A percentile compares a stretch with the other conserved stretches of the same genome.
Conservation (phyloP, 2,113 vertebrate genomes). For the Chionis minor region DNA sequence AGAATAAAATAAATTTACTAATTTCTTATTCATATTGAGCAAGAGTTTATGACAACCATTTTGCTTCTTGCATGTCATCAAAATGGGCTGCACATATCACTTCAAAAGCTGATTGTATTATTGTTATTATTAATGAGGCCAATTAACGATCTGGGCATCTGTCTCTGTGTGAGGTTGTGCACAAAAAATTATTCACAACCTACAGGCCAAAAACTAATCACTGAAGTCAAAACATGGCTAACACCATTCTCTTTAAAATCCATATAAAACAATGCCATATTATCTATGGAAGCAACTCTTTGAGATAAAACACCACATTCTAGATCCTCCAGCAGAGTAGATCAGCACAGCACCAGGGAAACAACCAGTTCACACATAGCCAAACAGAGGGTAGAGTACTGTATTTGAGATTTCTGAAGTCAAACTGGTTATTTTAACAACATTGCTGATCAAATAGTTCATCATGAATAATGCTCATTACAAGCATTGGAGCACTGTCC, state of each 20-base stretch:
- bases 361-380: background rate
- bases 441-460: background rate
- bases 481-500: background rate
- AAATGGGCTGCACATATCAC: background rate
- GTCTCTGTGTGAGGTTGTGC: background rate
- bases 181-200: background rate
- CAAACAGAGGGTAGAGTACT: background rate
- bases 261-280: background rate
- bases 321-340: background rate
- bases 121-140: background rate
- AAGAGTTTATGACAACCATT: background rate
- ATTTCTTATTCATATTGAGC: background rate
- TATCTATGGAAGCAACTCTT: background rate
- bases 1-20: background rate
- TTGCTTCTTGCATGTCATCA: background rate
- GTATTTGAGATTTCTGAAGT: background rate
- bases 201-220: background rate
- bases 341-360: background rate
- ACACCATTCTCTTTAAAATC: background rate
- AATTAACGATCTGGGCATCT: background rate
- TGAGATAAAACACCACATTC: background rate
- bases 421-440: background rate
- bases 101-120: background rate
- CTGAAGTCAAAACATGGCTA: background rate
- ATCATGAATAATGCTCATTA: background rate